A percentile compares a stretch with the other conserved stretches of the same genome.
Evolutionary conservation across 2,888 invertebrate species (phyloP).

Genomic region (Nudaria mundana): DNA sequence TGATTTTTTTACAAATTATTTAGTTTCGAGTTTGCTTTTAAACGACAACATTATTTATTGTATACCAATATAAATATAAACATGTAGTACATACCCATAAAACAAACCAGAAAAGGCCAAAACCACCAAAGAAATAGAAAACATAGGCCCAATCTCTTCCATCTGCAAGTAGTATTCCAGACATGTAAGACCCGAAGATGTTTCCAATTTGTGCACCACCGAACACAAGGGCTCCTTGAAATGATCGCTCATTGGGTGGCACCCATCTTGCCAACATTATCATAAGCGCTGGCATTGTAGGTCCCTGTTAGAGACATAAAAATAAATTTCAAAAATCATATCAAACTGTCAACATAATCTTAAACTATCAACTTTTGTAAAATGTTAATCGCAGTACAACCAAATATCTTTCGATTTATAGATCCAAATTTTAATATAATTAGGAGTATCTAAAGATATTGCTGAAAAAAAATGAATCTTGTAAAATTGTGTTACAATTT

Average conservation of each 20-base stretch:
- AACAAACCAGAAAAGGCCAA: constrained; percentile 78
- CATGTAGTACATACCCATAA: constrained; percentile 59
- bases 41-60: too few relatives aligned
- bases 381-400: too few relatives aligned
- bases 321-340: not conserved
- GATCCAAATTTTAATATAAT: too few relatives aligned
- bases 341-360: not conserved
- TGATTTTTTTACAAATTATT: too few relatives aligned
- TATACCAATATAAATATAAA: too few relatives aligned
- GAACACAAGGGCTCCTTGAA: constrained; percentile 82
- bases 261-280: constrained; percentile 83
- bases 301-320: constrained; percentile 78
- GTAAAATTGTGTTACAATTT: too few relatives aligned
- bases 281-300: constrained; percentile 87
- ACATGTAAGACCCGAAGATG: constrained; percentile 78
- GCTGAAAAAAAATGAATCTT: too few relatives aligned
- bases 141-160: constrained; percentile 79
- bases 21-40: too few relatives aligned
- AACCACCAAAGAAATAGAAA: constrained; percentile 81
- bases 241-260: constrained; percentile 79
- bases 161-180: constrained; percentile 71
- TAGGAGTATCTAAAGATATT: too few relatives aligned
- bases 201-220: constrained; percentile 82
- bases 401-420: too few relatives aligned
- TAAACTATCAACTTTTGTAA: too few relatives aligned